Evolutionary conservation across 1,140 invertebrate species (phyloP).

Genomic region (Diplogasteroides magnus): DNA sequence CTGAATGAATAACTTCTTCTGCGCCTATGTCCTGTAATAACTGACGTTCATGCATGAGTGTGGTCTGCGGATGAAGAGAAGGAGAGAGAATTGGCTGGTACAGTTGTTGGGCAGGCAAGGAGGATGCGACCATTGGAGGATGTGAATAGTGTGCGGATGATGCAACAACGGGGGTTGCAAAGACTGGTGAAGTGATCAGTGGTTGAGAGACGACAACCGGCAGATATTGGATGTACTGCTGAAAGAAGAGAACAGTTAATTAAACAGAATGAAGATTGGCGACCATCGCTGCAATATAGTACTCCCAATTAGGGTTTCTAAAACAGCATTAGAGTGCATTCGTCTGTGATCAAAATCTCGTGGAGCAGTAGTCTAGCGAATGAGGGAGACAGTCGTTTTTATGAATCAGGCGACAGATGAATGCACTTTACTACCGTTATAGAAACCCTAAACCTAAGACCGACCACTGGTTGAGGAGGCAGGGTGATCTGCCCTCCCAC

Average conservation of each 20-base stretch:
- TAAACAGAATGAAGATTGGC: neutral
- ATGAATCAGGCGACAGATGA: too few relatives aligned
- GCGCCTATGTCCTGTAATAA: neutral
- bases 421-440: too few relatives aligned
- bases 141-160: neutral
- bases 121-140: neutral
- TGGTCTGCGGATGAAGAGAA: too few relatives aligned
- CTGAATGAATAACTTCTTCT: neutral
- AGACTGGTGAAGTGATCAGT: neutral
- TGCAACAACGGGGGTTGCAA: neutral
- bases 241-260: neutral
- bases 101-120: neutral
- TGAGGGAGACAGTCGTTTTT: neutral
- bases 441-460: too few relatives aligned
- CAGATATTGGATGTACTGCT: slow-evolving; percentile 26
- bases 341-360: too few relatives aligned
- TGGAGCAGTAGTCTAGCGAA: too few relatives aligned
- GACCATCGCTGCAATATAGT: neutral
- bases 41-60: neutral
- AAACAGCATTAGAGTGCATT: too few relatives aligned
- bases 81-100: neutral
- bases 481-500: slow-evolving; percentile 7
- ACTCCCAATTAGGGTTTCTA: too few relatives aligned
- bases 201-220: slow-evolving; percentile 22
- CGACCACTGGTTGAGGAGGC: slow-evolving; percentile 5